A percentile compares a stretch with the other conserved stretches of the same genome.
Conservation (phyloP, 2,113 vertebrate species). For the Sturnus vulgaris region DNA sequence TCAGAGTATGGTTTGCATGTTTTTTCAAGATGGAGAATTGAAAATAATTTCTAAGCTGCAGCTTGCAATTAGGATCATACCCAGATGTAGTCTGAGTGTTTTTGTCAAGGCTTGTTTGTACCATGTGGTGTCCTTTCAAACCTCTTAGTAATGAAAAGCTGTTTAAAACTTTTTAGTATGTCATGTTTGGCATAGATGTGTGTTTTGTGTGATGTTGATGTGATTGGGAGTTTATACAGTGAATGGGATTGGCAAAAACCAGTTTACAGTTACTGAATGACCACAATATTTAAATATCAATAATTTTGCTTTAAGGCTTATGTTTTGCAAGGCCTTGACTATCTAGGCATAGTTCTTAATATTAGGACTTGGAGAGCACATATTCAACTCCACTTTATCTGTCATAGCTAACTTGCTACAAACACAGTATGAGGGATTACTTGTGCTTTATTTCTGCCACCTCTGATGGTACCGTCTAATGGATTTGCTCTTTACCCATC, state of each 20-base stretch:
- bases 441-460: not conserved
- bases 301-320: not conserved
- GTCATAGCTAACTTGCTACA: not conserved
- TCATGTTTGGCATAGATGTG: not conserved
- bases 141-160: not conserved
- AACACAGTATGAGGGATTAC: not conserved
- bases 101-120: not conserved
- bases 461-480: not conserved
- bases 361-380: not conserved
- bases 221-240: not conserved
- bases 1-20: not conserved
- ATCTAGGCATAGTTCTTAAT: not conserved
- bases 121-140: not conserved
- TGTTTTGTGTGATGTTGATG: not conserved
- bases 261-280: not conserved
- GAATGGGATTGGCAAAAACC: not conserved
- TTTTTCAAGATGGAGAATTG: not conserved
- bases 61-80: not conserved
- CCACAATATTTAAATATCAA: not conserved
- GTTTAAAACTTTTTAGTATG: not conserved
- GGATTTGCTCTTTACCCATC: not conserved
- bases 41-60: not conserved
- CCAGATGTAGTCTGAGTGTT: not conserved
- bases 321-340: not conserved
- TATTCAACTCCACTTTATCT: not conserved